Percentiles rank a stretch among this genome's conserved stretches.
phyloP scores from a whole-genome alignment of 2,888 invertebrate species.

The Eupithecia centaureata region DNA sequence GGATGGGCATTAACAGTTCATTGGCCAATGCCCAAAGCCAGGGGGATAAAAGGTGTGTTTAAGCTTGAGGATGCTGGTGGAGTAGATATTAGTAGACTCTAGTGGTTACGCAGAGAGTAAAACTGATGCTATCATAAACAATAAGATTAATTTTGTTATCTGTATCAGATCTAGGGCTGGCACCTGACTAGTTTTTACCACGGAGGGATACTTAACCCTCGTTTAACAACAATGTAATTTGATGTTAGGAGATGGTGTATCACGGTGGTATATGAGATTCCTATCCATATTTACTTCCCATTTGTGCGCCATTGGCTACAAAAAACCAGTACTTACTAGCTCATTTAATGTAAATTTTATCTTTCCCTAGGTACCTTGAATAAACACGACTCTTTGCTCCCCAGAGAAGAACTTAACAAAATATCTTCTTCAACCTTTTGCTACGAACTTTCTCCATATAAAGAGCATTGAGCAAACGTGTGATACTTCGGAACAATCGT shows the following conservation, averaged over 20 bases:
- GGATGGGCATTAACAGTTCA: conserved; percentile 13
- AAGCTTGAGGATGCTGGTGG: not conserved
- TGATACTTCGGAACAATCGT: conserved; percentile 24
- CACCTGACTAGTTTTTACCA: too few species aligned
- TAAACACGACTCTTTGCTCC: conserved; percentile 1
- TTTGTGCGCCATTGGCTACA: not conserved
- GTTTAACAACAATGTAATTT: not conserved
- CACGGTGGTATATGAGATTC: not conserved
- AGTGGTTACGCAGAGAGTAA: not conserved
- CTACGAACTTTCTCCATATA: conserved; percentile 3
- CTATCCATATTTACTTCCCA: too few species aligned
- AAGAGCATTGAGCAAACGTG: conserved; percentile 9
- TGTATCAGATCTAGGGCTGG: not conserved
- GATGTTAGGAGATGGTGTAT: not conserved
- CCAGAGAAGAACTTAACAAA: conserved; percentile 4
- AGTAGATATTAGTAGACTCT: not conserved
- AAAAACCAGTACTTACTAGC: not conserved
- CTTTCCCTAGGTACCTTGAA: not conserved
- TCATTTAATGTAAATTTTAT: not conserved
- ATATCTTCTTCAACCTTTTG: not conserved
- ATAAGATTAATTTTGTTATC: too few species aligned
- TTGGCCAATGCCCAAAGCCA: not conserved
- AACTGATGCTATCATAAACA: not conserved
- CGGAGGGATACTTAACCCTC: not conserved
- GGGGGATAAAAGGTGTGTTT: not conserved